Evolutionary conservation across 2,888 invertebrate genomes (phyloP), one percentile per base, ranked within the genome.

Genomic region (Andrena praecox): DNA sequence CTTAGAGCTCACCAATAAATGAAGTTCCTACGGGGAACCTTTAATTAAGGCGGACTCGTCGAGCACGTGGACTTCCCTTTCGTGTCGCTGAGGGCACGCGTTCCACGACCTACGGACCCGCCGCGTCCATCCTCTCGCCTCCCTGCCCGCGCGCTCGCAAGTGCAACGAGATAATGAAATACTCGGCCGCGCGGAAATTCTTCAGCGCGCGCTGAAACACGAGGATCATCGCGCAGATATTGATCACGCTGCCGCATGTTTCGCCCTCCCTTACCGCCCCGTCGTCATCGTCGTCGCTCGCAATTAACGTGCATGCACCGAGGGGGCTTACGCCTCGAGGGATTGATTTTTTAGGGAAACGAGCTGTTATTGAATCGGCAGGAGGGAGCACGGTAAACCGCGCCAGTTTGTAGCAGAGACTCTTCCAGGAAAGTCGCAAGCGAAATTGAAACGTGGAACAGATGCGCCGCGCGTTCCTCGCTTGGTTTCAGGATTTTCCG

Each of bases 21-120:
- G 82, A 85, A 85, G 85, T 85, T 82, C 75, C 79, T 80, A 77
- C 27, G 64, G 74, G 50, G 79, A 85, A 85, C 85, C 85, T 82
- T 86, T 77, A 86, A 85, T 85, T 86, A 83, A 83, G 77, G 77
- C 77, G 79, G 79, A 74, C 71, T 76, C 76, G 35, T 77, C 77
- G 69, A 75, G 67, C 77, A 63, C 77, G 78, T 68, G 70, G 67
- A 64, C 75, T 33, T 31, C 59, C 50, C 73, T 74, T 42, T 77
- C 77, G 83, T 64, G 81, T 85, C 75, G 75, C 80, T 31, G 33
- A 73, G 73, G 80, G 84, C 80, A 85, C 64, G 69, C 77, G 71
- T 85, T 68, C 54, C 79, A 56, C 77, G 74, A 76, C 72, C 85
- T 59, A 20, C 80, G 63, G 52, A 12, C 62, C 48, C 27, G 59